A percentile compares a stretch with the other conserved stretches of the same genome.
Conservation (phyloP, 2,888 invertebrate species). For the Ceraclea dissimilis region DNA sequence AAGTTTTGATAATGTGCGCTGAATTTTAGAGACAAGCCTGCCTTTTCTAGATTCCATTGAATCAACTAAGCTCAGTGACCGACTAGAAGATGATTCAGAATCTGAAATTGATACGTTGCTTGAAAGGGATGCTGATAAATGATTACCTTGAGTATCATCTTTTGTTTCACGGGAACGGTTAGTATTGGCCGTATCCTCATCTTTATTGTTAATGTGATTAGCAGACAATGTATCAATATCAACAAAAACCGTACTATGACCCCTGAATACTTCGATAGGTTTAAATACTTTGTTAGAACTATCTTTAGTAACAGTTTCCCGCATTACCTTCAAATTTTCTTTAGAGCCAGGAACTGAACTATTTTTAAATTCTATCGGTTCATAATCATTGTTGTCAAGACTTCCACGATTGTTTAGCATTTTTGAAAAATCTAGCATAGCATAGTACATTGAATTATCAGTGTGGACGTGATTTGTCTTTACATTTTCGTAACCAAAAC, state of each 20-base stretch:
- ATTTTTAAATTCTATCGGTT: conserved; percentile 1
- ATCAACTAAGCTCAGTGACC: conserved; percentile 9
- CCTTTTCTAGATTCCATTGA: not conserved
- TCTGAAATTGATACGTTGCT: not conserved
- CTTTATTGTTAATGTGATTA: too few species aligned
- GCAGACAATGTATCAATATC: too few species aligned
- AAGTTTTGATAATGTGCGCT: not conserved
- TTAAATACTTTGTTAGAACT: conserved; percentile 6
- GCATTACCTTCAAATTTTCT: too few species aligned
- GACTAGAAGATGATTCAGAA: conserved; percentile 7
- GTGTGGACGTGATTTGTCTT: conserved; percentile 2
- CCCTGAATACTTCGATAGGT: conserved; percentile 19
- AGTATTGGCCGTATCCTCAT: too few species aligned
- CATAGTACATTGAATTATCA: conserved; percentile 19
- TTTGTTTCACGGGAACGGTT: too few species aligned
- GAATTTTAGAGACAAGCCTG: not conserved
- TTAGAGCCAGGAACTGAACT: too few species aligned
- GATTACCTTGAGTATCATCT: too few species aligned
- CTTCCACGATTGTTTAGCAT: not conserved
- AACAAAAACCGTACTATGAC: conserved; percentile 14
- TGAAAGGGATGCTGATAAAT: too few species aligned
- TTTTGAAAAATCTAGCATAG: conserved; percentile 20
- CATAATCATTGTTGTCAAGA: not conserved
- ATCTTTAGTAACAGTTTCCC: not conserved
- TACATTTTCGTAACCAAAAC: not conserved